These are phyloP conservation scores for Pygocentrus nattereri DNA, from an alignment of 2,797 vertebrate species.

Conservation along the genomic window DNA sequence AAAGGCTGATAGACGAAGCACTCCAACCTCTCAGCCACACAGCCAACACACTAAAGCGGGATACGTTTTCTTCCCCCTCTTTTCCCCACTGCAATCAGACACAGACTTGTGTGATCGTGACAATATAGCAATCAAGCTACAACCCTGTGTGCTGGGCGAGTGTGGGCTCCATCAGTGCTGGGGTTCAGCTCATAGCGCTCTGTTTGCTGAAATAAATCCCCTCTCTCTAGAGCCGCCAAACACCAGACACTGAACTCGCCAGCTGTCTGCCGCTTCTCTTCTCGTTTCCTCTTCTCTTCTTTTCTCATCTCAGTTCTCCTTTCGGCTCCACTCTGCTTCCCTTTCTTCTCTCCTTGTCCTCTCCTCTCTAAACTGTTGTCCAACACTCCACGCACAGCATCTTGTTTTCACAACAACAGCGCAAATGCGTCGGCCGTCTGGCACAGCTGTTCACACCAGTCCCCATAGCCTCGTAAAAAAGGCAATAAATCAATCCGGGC, in stretches of 20 bases:
- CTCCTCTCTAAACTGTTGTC: slow-evolving; percentile 69
- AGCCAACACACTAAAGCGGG: slow-evolving; percentile 50
- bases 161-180: slow-evolving; percentile 68
- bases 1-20: slow-evolving; percentile 71
- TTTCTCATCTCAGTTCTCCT: background rate
- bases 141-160: slow-evolving; percentile 45
- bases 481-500: slow-evolving; percentile 89
- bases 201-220: slow-evolving; percentile 80
- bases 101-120: slow-evolving; percentile 69
- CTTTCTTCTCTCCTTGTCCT: background rate
- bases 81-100: slow-evolving; percentile 73
- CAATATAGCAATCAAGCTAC: slow-evolving; percentile 77
- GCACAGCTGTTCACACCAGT: slow-evolving; percentile 82
- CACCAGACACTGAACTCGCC: slow-evolving; percentile 76
- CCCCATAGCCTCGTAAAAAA: slow-evolving; percentile 86
- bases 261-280: slow-evolving; percentile 75
- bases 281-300: background rate
- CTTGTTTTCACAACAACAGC: slow-evolving; percentile 83
- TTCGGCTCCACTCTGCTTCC: background rate
- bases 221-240: slow-evolving; percentile 74
- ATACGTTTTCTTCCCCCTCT: slow-evolving; percentile 48
- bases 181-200: slow-evolving; percentile 72
- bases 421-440: slow-evolving; percentile 72
- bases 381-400: slow-evolving; percentile 70
- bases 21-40: slow-evolving; percentile 61